Conservation (phyloP, 2,888 invertebrate species). For the Melieria omissa region DNA sequence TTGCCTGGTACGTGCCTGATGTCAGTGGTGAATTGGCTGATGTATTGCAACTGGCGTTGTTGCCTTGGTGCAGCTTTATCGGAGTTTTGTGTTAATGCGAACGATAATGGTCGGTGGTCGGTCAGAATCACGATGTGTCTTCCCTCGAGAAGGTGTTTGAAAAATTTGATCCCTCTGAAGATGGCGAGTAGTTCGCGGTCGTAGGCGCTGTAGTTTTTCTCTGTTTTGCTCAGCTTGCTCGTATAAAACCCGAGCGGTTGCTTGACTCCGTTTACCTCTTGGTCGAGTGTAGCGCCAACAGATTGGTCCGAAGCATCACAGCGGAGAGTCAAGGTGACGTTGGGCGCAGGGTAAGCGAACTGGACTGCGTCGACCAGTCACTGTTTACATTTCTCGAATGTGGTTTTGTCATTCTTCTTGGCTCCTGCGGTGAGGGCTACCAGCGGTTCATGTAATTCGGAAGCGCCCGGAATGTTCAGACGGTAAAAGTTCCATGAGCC, state of each 20-base stretch:
- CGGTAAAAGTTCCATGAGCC: no score
- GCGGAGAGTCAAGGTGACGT: no score
- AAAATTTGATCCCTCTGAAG: conserved; percentile 51
- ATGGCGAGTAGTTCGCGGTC: conserved; percentile 34
- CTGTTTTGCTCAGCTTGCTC: neutral
- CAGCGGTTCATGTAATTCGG: no score
- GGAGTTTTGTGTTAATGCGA: conserved; percentile 36
- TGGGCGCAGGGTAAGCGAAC: no score
- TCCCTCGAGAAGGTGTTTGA: conserved; percentile 39
- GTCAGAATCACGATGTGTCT: conserved; percentile 50
- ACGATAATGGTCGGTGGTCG: conserved; percentile 47
- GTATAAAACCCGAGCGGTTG: conserved; percentile 55
- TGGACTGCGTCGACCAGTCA: no score
- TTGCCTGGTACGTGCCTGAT: conserved; percentile 34
- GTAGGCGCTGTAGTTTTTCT: conserved; percentile 35
- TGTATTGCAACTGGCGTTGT: conserved; percentile 37
- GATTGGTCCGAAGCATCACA: conserved; percentile 32
- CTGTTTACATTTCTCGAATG: no score
- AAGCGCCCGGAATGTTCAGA: no score
- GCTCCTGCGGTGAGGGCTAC: no score
- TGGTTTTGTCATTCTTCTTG: no score
- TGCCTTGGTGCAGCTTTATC: conserved; percentile 39
- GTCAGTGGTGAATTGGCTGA: conserved; percentile 39
- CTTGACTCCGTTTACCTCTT: conserved; percentile 20
- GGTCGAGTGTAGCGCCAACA: no score